phyloP scores from a whole-genome alignment of 2,888 invertebrate species.

The Leptopilina myrica region DNA sequence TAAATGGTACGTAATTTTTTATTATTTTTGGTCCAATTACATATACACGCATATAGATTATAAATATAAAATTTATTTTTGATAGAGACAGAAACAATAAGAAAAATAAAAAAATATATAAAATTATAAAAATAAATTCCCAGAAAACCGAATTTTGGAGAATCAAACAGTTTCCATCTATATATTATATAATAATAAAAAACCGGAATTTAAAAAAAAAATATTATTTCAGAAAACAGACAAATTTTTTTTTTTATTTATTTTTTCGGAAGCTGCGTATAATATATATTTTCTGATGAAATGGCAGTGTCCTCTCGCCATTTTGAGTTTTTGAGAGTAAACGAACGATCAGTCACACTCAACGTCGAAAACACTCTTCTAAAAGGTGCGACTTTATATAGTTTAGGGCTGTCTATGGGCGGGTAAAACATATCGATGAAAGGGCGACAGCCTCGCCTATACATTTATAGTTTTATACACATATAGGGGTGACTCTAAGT shows the following conservation, averaged over 20 bases:
- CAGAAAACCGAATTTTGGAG: no score
- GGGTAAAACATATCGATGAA: constrained; percentile 61
- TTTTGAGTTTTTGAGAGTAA: constrained; percentile 60
- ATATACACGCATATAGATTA: no score
- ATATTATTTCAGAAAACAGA: neutral
- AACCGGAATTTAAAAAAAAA: constrained; percentile 1
- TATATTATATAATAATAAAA: no score
- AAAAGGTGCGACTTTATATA: constrained; percentile 66
- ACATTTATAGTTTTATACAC: constrained; percentile 26
- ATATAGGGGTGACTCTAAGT: constrained; percentile 51
- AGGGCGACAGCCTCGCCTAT: constrained; percentile 59
- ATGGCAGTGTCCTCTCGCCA: constrained; percentile 57
- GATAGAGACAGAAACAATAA: no score
- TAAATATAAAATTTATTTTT: no score
- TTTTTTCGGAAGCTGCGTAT: neutral
- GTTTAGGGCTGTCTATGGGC: constrained; percentile 71
- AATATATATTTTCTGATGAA: neutral
- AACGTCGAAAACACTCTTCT: constrained; percentile 61
- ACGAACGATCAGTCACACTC: constrained; percentile 72
- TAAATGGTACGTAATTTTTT: no score
- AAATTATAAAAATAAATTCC: no score
- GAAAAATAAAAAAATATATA: no score
- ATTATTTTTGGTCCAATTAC: no score
- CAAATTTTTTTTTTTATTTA: neutral
- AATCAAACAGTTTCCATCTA: no score